Conservation (phyloP, 2,113 vertebrate genomes). For the Morone saxatilis region DNA sequence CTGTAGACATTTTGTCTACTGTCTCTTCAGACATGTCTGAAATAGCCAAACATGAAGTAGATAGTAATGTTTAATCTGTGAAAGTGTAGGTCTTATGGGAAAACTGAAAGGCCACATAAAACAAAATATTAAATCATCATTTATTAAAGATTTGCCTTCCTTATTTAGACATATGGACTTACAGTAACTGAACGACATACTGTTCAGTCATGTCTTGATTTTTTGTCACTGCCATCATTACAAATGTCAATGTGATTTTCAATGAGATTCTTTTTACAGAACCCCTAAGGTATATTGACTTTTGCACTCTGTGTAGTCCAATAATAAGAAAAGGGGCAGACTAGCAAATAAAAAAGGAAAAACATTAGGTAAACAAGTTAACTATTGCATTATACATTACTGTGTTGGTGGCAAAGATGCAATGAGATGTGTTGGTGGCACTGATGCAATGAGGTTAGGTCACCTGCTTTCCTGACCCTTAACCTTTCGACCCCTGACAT, state of each 20-base stretch:
- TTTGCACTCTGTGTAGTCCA: neutral
- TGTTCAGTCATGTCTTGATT: neutral
- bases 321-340: neutral
- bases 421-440: conserved; percentile 28
- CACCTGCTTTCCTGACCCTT: conserved; percentile 65
- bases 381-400: neutral
- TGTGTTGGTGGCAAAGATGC: conserved; percentile 42
- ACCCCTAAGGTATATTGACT: neutral
- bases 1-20: neutral
- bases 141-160: neutral
- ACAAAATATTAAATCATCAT: neutral
- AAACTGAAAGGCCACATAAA: neutral
- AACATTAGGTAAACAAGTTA: neutral
- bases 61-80: no score
- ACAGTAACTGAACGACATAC: neutral
- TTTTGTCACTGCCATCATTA: no score
- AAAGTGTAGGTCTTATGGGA: neutral
- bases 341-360: neutral
- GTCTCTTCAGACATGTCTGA: neutral
- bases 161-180: neutral
- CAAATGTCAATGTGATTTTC: neutral
- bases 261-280: neutral
- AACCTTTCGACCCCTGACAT: conserved; percentile 71
- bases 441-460: conserved; percentile 68
- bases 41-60: neutral